Percentiles rank a stretch among this genome's conserved stretches.
Evolutionary conservation across 2,888 invertebrate genomes (phyloP).

Genomic region (Cosmia trapezina): DNA sequence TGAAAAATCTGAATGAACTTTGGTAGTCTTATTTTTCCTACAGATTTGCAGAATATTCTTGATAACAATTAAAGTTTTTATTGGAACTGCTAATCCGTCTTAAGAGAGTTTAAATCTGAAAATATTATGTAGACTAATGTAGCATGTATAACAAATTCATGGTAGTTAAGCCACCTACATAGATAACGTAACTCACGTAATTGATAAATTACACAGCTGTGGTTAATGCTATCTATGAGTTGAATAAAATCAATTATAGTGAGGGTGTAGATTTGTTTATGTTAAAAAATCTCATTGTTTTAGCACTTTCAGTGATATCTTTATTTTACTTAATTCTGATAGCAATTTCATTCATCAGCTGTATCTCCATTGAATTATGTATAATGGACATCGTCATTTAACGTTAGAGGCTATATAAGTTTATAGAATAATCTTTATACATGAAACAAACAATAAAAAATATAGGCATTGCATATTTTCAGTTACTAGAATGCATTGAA

Average conservation of each 20-base stretch:
- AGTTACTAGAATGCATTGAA: too few species aligned
- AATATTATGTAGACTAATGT: background rate
- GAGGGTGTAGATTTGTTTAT: background rate
- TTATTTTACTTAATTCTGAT: background rate
- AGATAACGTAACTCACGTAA: background rate
- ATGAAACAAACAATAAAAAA: background rate
- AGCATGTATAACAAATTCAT: background rate
- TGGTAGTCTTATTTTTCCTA: background rate
- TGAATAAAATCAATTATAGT: background rate
- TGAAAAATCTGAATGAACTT: background rate
- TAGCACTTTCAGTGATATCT: background rate
- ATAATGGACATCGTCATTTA: background rate
- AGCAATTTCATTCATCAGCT: background rate
- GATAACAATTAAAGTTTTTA: background rate
- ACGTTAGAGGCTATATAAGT: background rate
- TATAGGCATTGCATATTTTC: too few species aligned
- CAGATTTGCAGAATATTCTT: background rate
- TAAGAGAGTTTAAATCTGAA: background rate
- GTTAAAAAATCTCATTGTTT: background rate
- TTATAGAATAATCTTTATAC: background rate
- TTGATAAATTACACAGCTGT: too few species aligned
- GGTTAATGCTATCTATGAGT: too few species aligned
- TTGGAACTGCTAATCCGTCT: background rate
- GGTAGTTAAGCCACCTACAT: too few species aligned
- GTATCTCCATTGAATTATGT: background rate